Evolutionary conservation across 2,113 vertebrate species (phyloP), one percentile per base, ranked within the genome.

Genomic region (Marcusenius ussheri): DNA sequence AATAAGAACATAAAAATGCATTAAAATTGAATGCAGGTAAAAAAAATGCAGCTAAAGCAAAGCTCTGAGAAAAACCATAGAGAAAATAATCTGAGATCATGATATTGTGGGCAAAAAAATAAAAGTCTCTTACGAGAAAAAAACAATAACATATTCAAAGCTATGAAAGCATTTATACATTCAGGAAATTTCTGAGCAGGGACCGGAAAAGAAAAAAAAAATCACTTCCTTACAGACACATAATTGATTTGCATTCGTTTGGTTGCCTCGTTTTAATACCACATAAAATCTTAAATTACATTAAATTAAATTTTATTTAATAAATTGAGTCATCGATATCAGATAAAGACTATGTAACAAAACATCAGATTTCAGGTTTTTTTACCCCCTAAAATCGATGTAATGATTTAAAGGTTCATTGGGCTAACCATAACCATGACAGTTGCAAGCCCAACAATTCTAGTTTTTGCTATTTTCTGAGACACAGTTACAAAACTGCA

Each of bases 1-100:
- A 95, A 96, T 95, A 94, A 95, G 93, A 93, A 92, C 94, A 94
- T 94, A 94, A 93, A 95, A 95, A 96, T 93, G 94, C 94, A 95
- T 95, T 95, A 93, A 95, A 96, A 94, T 95, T 93, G 92, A 93
- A 94, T 93, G 95, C 91, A 92, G 93, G 91, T 77, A 86, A 91
- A 92, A 89, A 92, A 92, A 89, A 92, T 66, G 56, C 74, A 90
- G 92, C 77, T 89, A 90, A 89, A 42, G 84, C 70, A 70, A 53
- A 58, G 21, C 24, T 15, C 35, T 46, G 8, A 50, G 7, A 86
- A 56, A 90, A 87, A 42, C 24, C 35, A 88, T 42, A 85, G 90
- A 91, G 92, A 91, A 92, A 88, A 93, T 93, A 94, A 94, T 91
- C 89, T 91, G 92, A 96, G 91, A 94, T 90, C 77, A 86, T 93